phyloP scores from a whole-genome alignment of 1,140 invertebrate genomes.

The Aleiodes sp. region DNA sequence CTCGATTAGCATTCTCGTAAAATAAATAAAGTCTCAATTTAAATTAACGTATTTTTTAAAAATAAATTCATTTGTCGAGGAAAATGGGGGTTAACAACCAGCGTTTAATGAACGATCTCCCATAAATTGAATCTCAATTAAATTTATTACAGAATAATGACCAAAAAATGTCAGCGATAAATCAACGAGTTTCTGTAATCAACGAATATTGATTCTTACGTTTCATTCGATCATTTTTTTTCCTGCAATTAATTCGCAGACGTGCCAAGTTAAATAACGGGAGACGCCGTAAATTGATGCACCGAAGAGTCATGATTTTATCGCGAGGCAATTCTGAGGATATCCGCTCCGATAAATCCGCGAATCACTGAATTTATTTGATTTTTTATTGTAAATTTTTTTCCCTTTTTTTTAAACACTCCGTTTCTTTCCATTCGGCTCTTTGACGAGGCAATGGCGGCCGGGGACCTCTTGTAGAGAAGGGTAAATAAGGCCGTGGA shows the following conservation, averaged over 20 bases:
- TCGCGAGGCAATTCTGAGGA: not conserved
- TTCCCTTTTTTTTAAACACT: not conserved
- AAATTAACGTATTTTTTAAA: too few relatives aligned
- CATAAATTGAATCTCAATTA: not conserved
- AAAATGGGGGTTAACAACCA: constrained; percentile 2
- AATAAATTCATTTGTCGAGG: too few relatives aligned
- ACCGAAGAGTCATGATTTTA: too few relatives aligned
- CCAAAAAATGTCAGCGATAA: constrained; percentile 1
- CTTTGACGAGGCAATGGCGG: constrained; percentile 8
- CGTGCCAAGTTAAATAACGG: too few relatives aligned
- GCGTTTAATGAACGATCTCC: not conserved
- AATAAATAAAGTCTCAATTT: not conserved
- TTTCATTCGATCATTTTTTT: too few relatives aligned
- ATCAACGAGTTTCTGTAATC: too few relatives aligned
- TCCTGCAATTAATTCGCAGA: too few relatives aligned
- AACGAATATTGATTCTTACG: too few relatives aligned
- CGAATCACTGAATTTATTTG: not conserved
- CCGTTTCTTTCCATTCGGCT: not conserved
- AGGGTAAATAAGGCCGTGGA: constrained; percentile 64
- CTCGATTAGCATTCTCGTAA: not conserved
- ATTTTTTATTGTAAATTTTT: not conserved
- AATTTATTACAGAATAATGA: not conserved
- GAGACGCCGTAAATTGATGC: too few relatives aligned
- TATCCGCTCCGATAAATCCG: not conserved
- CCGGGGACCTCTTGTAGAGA: constrained; percentile 30